phyloP scores from a whole-genome alignment of 2,797 vertebrate species.

The Simalia tracyae region DNA sequence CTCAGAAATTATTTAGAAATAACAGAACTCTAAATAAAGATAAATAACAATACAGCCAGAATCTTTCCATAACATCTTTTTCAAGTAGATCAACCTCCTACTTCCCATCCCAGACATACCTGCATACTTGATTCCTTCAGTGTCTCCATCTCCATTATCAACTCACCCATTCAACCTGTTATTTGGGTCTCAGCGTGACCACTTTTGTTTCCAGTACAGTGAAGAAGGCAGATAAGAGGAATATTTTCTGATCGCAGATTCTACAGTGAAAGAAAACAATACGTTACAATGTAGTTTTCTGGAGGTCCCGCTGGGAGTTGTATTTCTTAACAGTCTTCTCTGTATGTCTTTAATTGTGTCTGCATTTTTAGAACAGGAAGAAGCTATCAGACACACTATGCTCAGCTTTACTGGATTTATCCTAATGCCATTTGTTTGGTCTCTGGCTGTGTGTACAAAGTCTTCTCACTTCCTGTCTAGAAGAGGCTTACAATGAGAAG shows the following conservation, averaged over 20 bases:
- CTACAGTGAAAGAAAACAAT: conserved; percentile 59
- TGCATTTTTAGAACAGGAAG: conserved; percentile 43
- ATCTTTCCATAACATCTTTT: conserved; percentile 21
- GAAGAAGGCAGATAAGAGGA: conserved; percentile 37
- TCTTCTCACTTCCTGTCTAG: background rate
- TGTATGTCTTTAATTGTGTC: conserved; percentile 39
- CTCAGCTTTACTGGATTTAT: conserved; percentile 17
- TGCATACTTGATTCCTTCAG: conserved; percentile 12
- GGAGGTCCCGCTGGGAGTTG: conserved; percentile 51
- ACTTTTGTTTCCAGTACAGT: conserved; percentile 44
- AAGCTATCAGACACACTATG: conserved; percentile 39
- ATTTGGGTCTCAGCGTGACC: background rate
- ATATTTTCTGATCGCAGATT: conserved; percentile 44
- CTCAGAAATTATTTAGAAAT: background rate
- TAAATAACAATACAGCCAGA: conserved; percentile 42
- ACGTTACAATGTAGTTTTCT: conserved; percentile 37
- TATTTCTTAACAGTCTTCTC: conserved; percentile 56
- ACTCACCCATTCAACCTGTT: background rate
- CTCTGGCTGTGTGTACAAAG: background rate
- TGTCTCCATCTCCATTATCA: background rate
- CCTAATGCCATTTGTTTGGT: background rate
- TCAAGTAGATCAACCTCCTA: conserved; percentile 20
- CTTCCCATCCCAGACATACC: background rate
- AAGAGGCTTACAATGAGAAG: conserved; percentile 9
- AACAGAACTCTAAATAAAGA: background rate